phyloP scores from a whole-genome alignment of 2,888 invertebrate genomes.

The Exocentrus adspersus region DNA sequence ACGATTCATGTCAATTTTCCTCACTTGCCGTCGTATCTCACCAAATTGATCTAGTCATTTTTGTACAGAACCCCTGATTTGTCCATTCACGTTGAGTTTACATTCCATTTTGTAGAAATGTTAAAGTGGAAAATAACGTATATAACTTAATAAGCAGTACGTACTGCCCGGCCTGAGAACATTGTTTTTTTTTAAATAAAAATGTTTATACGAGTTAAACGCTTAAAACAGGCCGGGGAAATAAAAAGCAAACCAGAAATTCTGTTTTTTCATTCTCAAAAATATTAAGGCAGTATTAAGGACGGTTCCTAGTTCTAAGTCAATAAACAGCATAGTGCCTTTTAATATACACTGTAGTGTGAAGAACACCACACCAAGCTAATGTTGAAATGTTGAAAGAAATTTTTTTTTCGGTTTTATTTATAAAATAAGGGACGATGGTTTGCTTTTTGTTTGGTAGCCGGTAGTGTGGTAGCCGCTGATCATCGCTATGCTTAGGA shows the following conservation, averaged over 20 bases:
- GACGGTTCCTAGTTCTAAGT: too few relatives aligned
- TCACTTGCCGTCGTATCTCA: constrained; percentile 19
- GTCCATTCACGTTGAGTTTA: constrained; percentile 17
- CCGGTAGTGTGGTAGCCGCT: constrained; percentile 27
- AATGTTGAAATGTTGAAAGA: too few relatives aligned
- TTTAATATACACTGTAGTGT: too few relatives aligned
- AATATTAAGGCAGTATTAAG: too few relatives aligned
- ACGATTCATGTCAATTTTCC: constrained; percentile 31
- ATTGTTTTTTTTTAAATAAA: constrained; percentile 12
- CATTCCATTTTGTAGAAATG: constrained; percentile 30
- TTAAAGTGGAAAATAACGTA: constrained; percentile 5
- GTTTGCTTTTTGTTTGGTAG: constrained; percentile 23
- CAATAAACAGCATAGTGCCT: too few relatives aligned
- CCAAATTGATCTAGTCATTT: constrained; percentile 20
- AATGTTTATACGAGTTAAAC: too few relatives aligned
- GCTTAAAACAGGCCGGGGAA: background rate
- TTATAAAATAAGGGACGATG: constrained; percentile 13
- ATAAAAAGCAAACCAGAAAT: constrained; percentile 7
- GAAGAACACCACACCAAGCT: too few relatives aligned
- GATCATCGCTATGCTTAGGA: constrained; percentile 36
- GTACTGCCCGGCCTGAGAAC: background rate
- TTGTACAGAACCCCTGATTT: constrained; percentile 19
- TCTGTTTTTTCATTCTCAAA: too few relatives aligned
- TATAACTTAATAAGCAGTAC: too few relatives aligned
- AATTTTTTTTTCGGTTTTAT: too few relatives aligned